A percentile compares a stretch with the other conserved stretches of the same genome.
These are phyloP conservation scores for Mastacembelus armatus DNA, from an alignment of 2,797 vertebrate genomes.

Conservation along the genomic window DNA sequence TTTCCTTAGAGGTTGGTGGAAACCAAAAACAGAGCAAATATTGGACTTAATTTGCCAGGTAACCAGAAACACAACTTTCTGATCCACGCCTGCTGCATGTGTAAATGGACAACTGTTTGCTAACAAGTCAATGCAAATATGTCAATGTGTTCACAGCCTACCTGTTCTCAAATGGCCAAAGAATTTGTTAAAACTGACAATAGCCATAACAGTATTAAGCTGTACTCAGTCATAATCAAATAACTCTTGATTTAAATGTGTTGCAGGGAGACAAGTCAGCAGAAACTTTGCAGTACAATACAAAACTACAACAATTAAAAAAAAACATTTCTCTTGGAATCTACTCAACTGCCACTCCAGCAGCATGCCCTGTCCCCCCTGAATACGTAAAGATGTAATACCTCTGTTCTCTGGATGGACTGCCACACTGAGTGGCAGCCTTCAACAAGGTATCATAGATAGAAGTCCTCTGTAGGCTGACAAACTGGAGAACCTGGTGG, in stretches of 20 bases:
- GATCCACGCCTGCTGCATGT: background rate
- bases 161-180: background rate
- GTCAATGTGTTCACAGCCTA: background rate
- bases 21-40: background rate
- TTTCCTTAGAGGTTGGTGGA: too few species aligned
- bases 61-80: background rate
- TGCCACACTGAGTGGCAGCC: slow-evolving; percentile 76
- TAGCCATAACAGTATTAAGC: too few species aligned
- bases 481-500: slow-evolving; percentile 86
- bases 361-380: background rate
- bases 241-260: background rate
- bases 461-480: slow-evolving; percentile 84
- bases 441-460: slow-evolving; percentile 88
- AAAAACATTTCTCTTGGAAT: background rate
- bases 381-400: slow-evolving; percentile 63
- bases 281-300: background rate
- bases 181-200: background rate
- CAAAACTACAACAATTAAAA: slow-evolving; percentile 6
- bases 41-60: background rate
- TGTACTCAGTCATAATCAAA: background rate
- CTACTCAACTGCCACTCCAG: background rate
- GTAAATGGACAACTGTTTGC: background rate
- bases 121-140: background rate
- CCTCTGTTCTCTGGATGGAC: slow-evolving; percentile 88
- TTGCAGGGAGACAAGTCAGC: background rate